Evolutionary conservation across 2,113 vertebrate genomes (phyloP).

Genomic region (Ctenodactylus gundi): DNA sequence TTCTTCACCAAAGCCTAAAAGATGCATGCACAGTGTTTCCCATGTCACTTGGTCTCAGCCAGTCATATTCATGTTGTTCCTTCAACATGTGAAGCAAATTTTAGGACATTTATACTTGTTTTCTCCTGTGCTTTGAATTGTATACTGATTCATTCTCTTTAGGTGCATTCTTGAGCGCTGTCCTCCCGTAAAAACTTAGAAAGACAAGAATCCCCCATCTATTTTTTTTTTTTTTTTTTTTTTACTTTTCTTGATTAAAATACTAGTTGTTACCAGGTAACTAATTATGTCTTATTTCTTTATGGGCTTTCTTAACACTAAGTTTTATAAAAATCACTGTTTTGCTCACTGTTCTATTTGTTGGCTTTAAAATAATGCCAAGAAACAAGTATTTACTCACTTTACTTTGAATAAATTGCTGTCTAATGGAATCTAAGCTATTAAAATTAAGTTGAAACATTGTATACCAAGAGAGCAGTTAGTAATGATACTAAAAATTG

Average conservation of each 20-base stretch:
- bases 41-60: background rate
- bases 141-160: background rate
- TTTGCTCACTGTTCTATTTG: background rate
- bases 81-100: background rate
- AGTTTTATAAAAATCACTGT: background rate
- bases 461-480: background rate
- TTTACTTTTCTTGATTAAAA: background rate
- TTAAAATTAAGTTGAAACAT: constrained; percentile 15
- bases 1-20: background rate
- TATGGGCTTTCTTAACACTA: background rate
- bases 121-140: background rate
- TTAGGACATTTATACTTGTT: background rate
- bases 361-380: background rate
- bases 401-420: background rate
- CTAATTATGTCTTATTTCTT: background rate
- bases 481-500: background rate
- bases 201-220: background rate
- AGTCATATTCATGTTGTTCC: background rate
- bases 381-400: background rate
- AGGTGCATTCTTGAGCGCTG: background rate
- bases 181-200: background rate
- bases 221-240: no score
- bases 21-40: background rate
- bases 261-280: background rate
- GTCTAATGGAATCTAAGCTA: background rate